Base-by-base conservation (phyloP, 2,113 vertebrate species). In the Natator depressus region DNA sequence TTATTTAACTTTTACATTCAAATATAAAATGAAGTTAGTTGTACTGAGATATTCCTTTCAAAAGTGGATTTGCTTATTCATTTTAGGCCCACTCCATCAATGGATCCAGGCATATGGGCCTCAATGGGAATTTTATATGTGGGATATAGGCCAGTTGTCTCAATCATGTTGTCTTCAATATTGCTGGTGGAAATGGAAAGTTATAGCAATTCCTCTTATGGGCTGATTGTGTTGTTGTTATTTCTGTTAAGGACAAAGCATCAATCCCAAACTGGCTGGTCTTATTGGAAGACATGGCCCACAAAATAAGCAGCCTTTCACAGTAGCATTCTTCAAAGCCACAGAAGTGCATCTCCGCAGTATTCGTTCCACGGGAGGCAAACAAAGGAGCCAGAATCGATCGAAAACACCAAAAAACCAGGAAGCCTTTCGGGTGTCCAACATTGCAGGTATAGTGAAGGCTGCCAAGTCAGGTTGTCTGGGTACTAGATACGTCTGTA, bases 291-390 rank as follows among this genome's bases (percentile, higher is more conserved):
- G 98, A 83, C 99, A 98, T 4, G 99, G 99, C 83, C 99, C 99
- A 0, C 99, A 99, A 98, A 99, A 99, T 97, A 99, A 99, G 98
- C 99, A 99, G 96, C 99, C 99, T 1, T 99, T 99, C 98, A 99
- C 99, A 76, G 99, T 99, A 88, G 99, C 99, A 96, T 99, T 99
- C 97, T 99, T 99, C 98, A 99, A 99, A 98, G 99, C 99, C 94
- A 99, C 99, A 0, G 99, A 99, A 97, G 98, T 99, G n/a, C 99
- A 99, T 90, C 98, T 99, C 82, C 99, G 99, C 81, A 99, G 99
- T 54, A 98, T 99, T 91, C 99, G 99, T 96, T 99, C 99, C 17
- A 96, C 99, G 0, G 98, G 99, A 12, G 96, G 96, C 80, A 99
- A 99, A 96, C 99, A 99, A 80, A 98, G 99, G 20, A 99, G 99